Base-by-base conservation (phyloP, 2,113 vertebrate genomes). In the Phoxinus phoxinus region DNA sequence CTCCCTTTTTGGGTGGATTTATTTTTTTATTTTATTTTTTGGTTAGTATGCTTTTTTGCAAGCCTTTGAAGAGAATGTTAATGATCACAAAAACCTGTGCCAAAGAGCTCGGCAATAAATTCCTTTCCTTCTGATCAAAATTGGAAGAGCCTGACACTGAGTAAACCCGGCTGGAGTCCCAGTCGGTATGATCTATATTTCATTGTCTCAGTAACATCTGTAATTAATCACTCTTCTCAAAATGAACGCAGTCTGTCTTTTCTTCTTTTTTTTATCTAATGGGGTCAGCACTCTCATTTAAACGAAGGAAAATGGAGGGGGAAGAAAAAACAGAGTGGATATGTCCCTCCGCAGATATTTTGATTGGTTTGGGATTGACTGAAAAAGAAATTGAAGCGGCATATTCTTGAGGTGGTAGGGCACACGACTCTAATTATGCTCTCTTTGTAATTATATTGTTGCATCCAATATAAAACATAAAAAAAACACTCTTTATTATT, bases 261-360 rank as follows among this genome's bases (percentile, higher is more conserved):
- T 80, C 86, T 87, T 91, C 90, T 91, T 88, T 92, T 90, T 89
- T 92, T 91, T 91, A 87, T 73, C 86, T 93, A 93, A 94, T 94
- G 93, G 92, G 94, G 94, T 94, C 94, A 93, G 85, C 90, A 91
- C 93, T 93, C 94, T 93, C 93, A 93, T 94, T 94, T 92, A 93
- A 90, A 92, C 85, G 85, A 90, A 27, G 4, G 82, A 69, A 80
- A 67, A 81, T 37, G 56, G 86, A 81, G 32, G 58, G 13, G 23
- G 37, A 25, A 7, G 21, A 87, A 87, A 91, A 67, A 72, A 51
- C 75, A 17, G 51, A 7, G 10, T 25, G 75, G 53, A 85, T 53
- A 11, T 41, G 44, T 67, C 46, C 69, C 58, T 35, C 44, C 27
- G 19, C 48, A 56, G 13, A 72, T 83, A 53, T 72, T 83, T 48